Conservation (phyloP, 2,888 invertebrate species). For the Ochropleura leucogaster region DNA sequence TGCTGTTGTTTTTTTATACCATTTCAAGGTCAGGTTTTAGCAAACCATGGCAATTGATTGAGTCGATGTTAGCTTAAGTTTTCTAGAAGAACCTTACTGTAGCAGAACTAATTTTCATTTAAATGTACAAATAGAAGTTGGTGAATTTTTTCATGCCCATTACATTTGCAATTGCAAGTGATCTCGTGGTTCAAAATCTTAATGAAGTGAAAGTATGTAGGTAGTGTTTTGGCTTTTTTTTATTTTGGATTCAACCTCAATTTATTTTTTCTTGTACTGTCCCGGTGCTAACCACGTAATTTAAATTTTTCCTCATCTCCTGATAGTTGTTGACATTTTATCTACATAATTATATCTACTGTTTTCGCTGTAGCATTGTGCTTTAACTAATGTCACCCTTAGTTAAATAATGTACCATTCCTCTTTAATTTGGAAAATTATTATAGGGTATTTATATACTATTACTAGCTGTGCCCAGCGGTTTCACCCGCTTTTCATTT, state of each 20-base stretch:
- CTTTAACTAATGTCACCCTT: too few species aligned
- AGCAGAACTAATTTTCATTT: not conserved
- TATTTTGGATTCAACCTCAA: not conserved
- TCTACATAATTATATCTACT: too few species aligned
- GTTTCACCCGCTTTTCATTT: too few species aligned
- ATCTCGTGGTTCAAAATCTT: slow-evolving; percentile 24
- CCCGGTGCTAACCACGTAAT: not conserved
- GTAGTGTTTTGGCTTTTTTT: not conserved
- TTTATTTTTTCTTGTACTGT: not conserved
- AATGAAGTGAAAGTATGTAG: slow-evolving; percentile 43
- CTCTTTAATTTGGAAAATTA: too few species aligned
- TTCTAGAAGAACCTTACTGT: too few species aligned
- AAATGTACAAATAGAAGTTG: slow-evolving; percentile 4
- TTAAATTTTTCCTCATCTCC: not conserved
- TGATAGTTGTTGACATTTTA: too few species aligned
- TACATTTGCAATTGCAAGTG: slow-evolving; percentile 21
- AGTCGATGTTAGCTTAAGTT: not conserved
- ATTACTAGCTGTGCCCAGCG: too few species aligned
- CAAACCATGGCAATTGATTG: not conserved
- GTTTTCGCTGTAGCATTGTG: too few species aligned
- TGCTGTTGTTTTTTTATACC: too few species aligned
- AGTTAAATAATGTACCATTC: too few species aligned
- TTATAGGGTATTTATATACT: too few species aligned
- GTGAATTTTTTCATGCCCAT: slow-evolving; percentile 30
- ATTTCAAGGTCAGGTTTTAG: not conserved